Evolutionary conservation across 2,888 invertebrate genomes (phyloP).

Genomic region (Drosophila borealis): DNA sequence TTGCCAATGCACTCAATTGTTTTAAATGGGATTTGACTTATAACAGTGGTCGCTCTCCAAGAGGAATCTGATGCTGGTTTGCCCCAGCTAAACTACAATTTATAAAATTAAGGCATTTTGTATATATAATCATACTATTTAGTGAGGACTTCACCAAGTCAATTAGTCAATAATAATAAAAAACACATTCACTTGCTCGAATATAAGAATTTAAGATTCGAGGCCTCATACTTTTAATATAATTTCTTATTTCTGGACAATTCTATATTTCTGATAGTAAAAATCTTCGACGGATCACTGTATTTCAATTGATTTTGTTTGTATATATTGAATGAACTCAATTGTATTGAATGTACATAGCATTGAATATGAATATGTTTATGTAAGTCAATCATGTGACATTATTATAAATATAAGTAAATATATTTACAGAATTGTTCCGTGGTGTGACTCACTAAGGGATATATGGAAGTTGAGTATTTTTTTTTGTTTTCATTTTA

Average conservation of each 20-base stretch:
- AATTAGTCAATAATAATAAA: too few relatives aligned
- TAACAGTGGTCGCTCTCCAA: not conserved
- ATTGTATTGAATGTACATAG: constrained; percentile 20
- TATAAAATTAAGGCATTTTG: too few relatives aligned
- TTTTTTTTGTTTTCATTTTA: not conserved
- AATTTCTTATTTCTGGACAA: too few relatives aligned
- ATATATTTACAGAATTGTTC: not conserved
- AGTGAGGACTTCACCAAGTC: too few relatives aligned
- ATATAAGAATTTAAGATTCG: not conserved
- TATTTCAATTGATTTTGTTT: constrained; percentile 32
- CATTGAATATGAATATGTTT: not conserved
- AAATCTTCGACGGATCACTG: not conserved
- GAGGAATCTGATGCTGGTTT: not conserved
- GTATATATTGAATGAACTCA: constrained; percentile 31
- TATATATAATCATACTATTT: too few relatives aligned
- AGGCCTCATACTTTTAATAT: not conserved
- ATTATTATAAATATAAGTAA: not conserved
- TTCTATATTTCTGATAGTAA: not conserved
- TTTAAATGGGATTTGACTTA: not conserved
- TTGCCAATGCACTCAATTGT: constrained; percentile 28
- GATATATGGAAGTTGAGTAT: not conserved
- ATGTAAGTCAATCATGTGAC: constrained; percentile 7
- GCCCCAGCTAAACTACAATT: too few relatives aligned
- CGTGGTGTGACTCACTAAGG: not conserved
- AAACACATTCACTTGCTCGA: too few relatives aligned